Evolutionary conservation across 2,113 vertebrate species (phyloP), one percentile per base, ranked within the genome.

Genomic region (Pelvicachromis taeniatus): DNA sequence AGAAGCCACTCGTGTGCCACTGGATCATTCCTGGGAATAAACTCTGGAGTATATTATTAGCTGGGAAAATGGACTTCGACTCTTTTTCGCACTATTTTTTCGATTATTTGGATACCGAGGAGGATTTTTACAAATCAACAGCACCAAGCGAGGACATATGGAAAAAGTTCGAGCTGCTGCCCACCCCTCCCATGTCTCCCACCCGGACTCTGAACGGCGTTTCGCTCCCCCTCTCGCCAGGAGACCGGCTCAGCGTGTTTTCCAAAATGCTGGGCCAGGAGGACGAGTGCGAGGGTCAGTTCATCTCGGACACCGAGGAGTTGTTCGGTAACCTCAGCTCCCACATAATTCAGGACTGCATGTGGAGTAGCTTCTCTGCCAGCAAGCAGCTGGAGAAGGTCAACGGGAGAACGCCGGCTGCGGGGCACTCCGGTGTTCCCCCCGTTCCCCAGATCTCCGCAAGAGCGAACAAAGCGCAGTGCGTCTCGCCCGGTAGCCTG

Each of bases 111-210:
- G 98, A 99, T 84, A 93, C 94, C 4, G 96, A 93, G 90, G 98
- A 98, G 94, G 97, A 99, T 95, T 98, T 97, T 90, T 97, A 97
- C 91, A 97, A 97, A 84, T 99, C 97, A 78, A 98, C 97, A 23
- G 97, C 97, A 2, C 98, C 98, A 52, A 98, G 98, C 83, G 98
- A 98, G 93, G 97, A 99, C 91, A 98, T 99, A 90, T 99, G 98
- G 98, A 98, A 99, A 96, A 99, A 99, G 96, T 99, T 99, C 93
- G 97, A 99, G 95, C 95, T 99, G 93, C 95, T 99, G 45, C 97
- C 97, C 89, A 98, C 97, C 68, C 97, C 97, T 65, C 97, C 97
- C 88, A 92, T 96, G 93, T 97, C 97, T 29, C 97, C 97, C 17
- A 94, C 95, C 77, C 96, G 96, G 93, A 86, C 92, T 68, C 89